phyloP scores from a whole-genome alignment of 2,113 vertebrate species.

The Notarius lentiginosus region DNA sequence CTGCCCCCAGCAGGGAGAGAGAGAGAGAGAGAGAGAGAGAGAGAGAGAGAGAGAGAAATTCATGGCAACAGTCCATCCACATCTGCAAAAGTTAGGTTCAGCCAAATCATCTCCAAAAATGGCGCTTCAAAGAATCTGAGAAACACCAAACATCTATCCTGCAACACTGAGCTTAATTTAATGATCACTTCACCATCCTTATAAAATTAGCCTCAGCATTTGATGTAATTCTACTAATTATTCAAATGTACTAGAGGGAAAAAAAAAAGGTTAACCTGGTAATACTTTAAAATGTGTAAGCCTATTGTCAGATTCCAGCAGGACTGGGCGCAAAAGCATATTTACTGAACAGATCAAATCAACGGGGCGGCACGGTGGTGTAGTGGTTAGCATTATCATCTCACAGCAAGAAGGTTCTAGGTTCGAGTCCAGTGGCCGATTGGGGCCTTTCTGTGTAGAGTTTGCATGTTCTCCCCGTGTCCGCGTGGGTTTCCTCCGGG shows the following conservation, averaged over 20 bases:
- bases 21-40: slow-evolving; percentile 1
- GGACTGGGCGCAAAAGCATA: background rate
- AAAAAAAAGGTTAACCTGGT: background rate
- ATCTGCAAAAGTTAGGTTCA: slow-evolving; percentile 16
- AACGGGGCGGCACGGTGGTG: background rate
- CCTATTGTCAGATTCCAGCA: background rate
- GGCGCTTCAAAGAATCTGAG: background rate
- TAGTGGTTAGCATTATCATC: too few species aligned
- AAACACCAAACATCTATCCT: background rate
- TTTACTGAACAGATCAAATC: background rate
- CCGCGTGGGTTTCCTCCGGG: too few species aligned
- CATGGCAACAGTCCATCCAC: slow-evolving; percentile 40
- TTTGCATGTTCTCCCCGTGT: too few species aligned
- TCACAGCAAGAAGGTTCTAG: too few species aligned
- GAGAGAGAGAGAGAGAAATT: slow-evolving; percentile 13
- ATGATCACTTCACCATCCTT: background rate
- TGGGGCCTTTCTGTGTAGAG: too few species aligned
- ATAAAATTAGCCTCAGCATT: background rate
- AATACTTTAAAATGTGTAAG: background rate
- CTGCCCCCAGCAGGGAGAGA: slow-evolving; percentile 19
- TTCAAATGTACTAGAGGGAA: background rate
- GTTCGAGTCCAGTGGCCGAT: too few species aligned
- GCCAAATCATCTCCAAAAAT: slow-evolving; percentile 20
- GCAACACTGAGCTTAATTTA: background rate
- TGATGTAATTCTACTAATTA: background rate